Percentiles rank a stretch among this genome's conserved stretches.
These are phyloP conservation scores for Columba janthina DNA, from an alignment of 2,113 vertebrate species.

Conservation along the genomic window DNA sequence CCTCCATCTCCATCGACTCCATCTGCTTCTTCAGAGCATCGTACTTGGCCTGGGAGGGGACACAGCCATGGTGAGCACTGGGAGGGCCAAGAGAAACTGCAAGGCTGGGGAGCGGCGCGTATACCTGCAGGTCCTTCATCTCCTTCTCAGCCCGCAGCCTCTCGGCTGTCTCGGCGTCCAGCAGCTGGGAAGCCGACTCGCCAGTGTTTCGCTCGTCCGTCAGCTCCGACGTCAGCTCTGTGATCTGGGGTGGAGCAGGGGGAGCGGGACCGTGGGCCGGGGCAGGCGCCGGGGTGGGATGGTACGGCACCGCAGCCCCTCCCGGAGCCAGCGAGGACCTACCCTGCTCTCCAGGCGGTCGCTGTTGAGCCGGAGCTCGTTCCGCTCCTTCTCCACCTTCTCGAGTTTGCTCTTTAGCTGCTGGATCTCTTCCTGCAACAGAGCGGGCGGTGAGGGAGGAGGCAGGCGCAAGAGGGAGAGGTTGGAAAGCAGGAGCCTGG, in stretches of 20 bases:
- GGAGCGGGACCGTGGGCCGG: not conserved
- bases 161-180: conserved; percentile 90
- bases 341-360: conserved; percentile 95
- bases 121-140: conserved; percentile 95
- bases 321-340: not conserved
- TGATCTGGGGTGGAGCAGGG: conserved; percentile 78
- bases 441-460: not conserved
- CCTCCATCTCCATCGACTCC: conserved; percentile 98
- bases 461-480: not conserved
- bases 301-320: fast-evolving
- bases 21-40: conserved; percentile 92
- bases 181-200: conserved; percentile 94
- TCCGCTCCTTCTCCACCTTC: conserved; percentile 94
- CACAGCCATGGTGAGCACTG: fast-evolving
- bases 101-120: fast-evolving
- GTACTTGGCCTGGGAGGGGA: conserved; percentile 82
- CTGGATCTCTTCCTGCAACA: conserved; percentile 91
- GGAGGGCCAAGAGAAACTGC: fast-evolving
- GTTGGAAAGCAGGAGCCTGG: not conserved
- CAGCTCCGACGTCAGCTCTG: conserved; percentile 94
- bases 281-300: not conserved
- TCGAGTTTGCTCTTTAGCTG: conserved; percentile 90
- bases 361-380: conserved; percentile 90
- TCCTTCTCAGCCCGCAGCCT: conserved; percentile 91
- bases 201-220: conserved; percentile 94